Percentiles rank a stretch among this genome's conserved stretches.
Evolutionary conservation across 2,888 invertebrate species (phyloP).

Genomic region (Rhagonycha lutea): DNA sequence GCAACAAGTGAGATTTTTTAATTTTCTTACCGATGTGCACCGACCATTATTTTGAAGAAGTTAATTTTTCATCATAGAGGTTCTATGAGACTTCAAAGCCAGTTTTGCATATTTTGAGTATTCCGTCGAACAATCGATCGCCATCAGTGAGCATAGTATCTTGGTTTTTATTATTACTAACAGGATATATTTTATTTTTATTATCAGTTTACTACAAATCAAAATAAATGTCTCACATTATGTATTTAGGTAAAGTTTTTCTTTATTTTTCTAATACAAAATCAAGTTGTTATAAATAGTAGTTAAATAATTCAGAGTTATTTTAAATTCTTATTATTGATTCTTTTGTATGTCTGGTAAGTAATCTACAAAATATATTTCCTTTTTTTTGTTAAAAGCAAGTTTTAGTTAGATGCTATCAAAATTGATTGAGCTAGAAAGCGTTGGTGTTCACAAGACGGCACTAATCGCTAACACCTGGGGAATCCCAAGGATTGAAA

Average conservation of each 20-base stretch:
- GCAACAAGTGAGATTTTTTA: too few relatives aligned
- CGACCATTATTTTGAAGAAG: too few relatives aligned
- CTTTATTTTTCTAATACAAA: neutral
- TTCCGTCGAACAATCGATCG: neutral
- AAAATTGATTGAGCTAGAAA: slow-evolving; percentile 31
- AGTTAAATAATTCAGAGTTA: neutral
- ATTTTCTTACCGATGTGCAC: too few relatives aligned
- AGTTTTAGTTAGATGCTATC: slow-evolving; percentile 39
- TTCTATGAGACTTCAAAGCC: too few relatives aligned
- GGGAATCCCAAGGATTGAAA: slow-evolving; percentile 39
- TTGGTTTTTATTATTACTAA: neutral
- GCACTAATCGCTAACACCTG: slow-evolving; percentile 46
- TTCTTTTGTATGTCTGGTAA: neutral
- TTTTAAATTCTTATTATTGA: neutral
- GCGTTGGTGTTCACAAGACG: slow-evolving; percentile 38
- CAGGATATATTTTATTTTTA: neutral
- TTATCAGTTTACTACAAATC: neutral
- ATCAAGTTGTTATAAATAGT: neutral
- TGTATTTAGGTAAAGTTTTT: neutral
- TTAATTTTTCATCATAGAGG: too few relatives aligned
- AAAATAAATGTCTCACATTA: neutral
- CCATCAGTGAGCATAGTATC: neutral
- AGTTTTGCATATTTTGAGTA: neutral
- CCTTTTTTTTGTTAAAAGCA: slow-evolving; percentile 20
- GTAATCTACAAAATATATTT: neutral